phyloP scores from a whole-genome alignment of 2,797 vertebrate genomes.

The Alcedo atthis region DNA sequence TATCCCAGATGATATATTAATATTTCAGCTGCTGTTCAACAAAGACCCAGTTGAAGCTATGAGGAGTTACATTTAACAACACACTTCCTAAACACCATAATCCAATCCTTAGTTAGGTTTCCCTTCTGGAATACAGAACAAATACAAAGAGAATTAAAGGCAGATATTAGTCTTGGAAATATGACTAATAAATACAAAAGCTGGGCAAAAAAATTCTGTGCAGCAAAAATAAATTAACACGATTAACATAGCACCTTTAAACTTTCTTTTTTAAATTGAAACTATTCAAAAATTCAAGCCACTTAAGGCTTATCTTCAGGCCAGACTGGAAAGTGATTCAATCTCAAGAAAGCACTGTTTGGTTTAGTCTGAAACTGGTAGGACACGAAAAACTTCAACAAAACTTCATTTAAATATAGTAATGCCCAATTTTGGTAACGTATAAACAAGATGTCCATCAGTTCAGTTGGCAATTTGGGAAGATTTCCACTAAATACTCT shows the following conservation, averaged over 20 bases:
- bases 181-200: conserved; percentile 43
- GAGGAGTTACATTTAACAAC: background rate
- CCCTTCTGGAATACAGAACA: background rate
- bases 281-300: conserved; percentile 21
- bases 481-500: conserved; percentile 34
- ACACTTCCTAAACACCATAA: background rate
- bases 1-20: background rate
- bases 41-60: background rate
- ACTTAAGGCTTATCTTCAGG: conserved; percentile 15
- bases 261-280: background rate
- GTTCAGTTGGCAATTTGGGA: conserved; percentile 56
- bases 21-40: background rate
- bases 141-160: background rate
- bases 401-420: conserved; percentile 66
- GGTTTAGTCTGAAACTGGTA: conserved; percentile 55
- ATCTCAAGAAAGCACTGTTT: conserved; percentile 48
- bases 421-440: conserved; percentile 59
- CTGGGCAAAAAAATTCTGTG: conserved; percentile 26
- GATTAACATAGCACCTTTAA: conserved; percentile 8
- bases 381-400: conserved; percentile 51
- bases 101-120: background rate
- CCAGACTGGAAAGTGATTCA: conserved; percentile 32
- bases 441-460: conserved; percentile 58
- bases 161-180: background rate
- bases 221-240: conserved; percentile 13